phyloP scores from a whole-genome alignment of 2,113 vertebrate genomes.

The Leucopsar rothschildi region DNA sequence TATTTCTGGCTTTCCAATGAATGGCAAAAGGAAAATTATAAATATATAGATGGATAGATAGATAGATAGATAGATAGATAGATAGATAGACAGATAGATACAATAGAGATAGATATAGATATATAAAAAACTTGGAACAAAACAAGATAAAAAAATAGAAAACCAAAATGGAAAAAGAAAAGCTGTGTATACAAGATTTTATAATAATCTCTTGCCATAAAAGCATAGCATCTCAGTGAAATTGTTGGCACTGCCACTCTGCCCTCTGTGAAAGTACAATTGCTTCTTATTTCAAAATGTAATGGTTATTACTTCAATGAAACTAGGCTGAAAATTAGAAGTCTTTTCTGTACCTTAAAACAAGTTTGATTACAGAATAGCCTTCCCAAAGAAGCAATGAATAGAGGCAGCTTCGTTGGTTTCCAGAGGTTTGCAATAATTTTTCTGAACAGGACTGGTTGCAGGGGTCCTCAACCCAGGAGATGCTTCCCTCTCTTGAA shows the following conservation, averaged over 20 bases:
- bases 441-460: neutral
- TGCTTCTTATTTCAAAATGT: neutral
- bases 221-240: neutral
- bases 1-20: conserved; percentile 7
- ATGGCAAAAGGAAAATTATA: neutral
- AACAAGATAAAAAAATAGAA: neutral
- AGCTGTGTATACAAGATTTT: neutral
- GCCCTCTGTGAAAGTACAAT: neutral
- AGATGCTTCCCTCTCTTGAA: neutral
- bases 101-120: neutral
- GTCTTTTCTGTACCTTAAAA: neutral
- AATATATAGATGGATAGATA: neutral
- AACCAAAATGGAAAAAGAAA: neutral
- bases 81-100: neutral
- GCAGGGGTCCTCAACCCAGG: neutral
- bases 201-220: neutral
- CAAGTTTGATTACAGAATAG: neutral
- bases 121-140: neutral
- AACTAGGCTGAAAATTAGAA: neutral
- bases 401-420: neutral
- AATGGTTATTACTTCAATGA: neutral
- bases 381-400: neutral
- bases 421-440: neutral
- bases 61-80: neutral
- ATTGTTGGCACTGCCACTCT: neutral